Conservation (phyloP, 2,888 invertebrate species). For the Artemia sinica region DNA sequence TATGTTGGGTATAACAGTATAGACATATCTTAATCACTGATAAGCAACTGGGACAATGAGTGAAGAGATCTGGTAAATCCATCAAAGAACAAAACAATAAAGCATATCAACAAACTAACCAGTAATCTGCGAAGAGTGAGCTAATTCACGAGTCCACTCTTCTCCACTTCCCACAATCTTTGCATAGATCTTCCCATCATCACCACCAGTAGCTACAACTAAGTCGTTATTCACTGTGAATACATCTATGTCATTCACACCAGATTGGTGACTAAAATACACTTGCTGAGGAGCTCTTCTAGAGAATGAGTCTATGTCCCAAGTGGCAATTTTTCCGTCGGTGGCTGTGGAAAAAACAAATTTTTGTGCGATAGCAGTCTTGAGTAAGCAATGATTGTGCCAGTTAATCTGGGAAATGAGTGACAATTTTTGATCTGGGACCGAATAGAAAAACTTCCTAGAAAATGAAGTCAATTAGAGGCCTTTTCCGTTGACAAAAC, state of each 20-base stretch:
- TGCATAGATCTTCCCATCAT: not conserved
- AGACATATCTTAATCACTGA: too few relatives aligned
- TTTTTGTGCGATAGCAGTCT: not conserved
- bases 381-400: constrained; percentile 3
- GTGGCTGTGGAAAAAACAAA: not conserved
- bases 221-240: not conserved
- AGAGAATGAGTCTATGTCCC: not conserved
- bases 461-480: not conserved
- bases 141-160: not conserved
- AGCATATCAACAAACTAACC: not conserved
- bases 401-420: not conserved
- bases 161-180: not conserved
- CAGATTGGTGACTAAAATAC: not conserved
- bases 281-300: not conserved
- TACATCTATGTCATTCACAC: constrained; percentile 3
- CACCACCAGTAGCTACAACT: not conserved
- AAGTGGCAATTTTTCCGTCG: constrained; percentile 2
- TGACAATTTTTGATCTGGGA: not conserved
- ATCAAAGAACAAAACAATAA: too few relatives aligned
- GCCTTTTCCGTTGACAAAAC: too few relatives aligned
- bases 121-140: not conserved
- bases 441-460: not conserved
- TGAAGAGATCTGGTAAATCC: too few relatives aligned
- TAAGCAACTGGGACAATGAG: too few relatives aligned
- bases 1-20: too few relatives aligned